These are phyloP conservation scores for Rhea americana DNA, from an alignment of 2,113 vertebrate species.

Conservation along the genomic window DNA sequence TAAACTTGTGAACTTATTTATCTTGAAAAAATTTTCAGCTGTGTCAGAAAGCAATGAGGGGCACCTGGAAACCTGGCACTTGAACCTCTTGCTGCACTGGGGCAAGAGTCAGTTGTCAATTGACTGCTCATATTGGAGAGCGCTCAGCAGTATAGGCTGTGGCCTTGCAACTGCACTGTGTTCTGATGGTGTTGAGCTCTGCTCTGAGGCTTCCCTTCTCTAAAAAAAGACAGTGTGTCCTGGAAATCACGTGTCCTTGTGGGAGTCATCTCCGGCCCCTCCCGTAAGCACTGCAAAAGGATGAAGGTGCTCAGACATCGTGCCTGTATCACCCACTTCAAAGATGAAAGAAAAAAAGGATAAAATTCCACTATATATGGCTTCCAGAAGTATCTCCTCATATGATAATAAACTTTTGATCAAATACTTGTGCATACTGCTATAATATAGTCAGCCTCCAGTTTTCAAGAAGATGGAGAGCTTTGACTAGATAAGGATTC, in stretches of 20 bases:
- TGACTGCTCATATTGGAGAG: neutral
- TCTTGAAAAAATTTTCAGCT: neutral
- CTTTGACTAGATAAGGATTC: neutral
- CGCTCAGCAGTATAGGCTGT: neutral
- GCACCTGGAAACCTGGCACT: fast-evolving
- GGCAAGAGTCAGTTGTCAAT: neutral
- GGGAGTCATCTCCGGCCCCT: neutral
- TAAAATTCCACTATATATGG: neutral
- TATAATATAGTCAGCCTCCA: neutral
- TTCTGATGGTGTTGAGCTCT: neutral
- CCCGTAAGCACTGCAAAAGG: neutral
- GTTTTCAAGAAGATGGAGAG: neutral
- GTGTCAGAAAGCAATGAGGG: neutral
- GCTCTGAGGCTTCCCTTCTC: neutral
- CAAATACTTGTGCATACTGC: neutral
- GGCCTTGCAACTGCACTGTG: neutral
- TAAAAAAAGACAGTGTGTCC: neutral
- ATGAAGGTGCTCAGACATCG: neutral
- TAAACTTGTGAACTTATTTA: neutral
- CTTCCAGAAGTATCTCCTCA: neutral
- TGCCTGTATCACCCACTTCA: neutral
- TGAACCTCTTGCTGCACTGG: neutral
- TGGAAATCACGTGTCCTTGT: fast-evolving
- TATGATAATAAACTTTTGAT: neutral
- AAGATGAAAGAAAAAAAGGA: neutral